Conservation (phyloP, 2,113 vertebrate species). For the Anhinga anhinga region DNA sequence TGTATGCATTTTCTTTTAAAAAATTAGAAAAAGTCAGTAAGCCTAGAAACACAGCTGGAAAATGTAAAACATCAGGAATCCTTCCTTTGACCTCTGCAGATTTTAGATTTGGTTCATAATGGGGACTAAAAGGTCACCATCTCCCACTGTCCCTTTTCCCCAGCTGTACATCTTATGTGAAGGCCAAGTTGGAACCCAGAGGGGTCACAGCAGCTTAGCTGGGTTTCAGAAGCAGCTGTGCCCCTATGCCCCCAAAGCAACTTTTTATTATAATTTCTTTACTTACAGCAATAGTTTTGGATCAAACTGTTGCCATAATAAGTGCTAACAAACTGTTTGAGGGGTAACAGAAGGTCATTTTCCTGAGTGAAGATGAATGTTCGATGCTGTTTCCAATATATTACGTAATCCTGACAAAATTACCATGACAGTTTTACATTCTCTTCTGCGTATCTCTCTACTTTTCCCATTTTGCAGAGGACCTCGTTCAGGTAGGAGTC, state of each 20-base stretch:
- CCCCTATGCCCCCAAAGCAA: neutral
- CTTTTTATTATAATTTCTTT: neutral
- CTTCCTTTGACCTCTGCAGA: neutral
- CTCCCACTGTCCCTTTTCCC: neutral
- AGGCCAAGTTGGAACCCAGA: neutral
- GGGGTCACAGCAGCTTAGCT: neutral
- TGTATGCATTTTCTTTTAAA: neutral
- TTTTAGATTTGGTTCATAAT: neutral
- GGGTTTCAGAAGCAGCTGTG: neutral
- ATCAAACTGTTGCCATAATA: neutral
- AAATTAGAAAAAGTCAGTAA: neutral
- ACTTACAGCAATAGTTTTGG: neutral
- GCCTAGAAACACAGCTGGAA: neutral
- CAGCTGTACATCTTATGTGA: neutral
- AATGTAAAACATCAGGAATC: neutral
- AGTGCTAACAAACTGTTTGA: neutral
- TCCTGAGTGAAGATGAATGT: neutral
- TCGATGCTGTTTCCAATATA: neutral
- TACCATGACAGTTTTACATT: neutral
- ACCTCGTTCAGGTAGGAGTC: neutral
- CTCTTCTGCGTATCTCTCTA: fast-evolving
- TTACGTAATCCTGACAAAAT: neutral
- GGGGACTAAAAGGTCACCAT: neutral
- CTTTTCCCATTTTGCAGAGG: neutral
- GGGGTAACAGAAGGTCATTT: neutral